Conservation (phyloP, 2,113 vertebrate genomes). For the Alaudala cheleensis region DNA sequence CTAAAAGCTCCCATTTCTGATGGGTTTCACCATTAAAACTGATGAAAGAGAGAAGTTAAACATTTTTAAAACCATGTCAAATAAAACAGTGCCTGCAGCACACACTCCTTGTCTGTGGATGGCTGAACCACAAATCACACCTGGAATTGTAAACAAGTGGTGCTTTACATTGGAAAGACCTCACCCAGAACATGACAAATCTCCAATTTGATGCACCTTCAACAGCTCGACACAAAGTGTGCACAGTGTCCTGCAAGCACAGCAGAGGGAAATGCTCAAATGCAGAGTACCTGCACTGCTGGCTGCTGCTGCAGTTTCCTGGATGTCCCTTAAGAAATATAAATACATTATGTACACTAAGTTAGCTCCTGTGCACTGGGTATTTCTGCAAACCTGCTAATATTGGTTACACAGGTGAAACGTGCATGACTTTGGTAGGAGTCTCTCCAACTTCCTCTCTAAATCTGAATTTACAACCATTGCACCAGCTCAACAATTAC, state of each 20-base stretch:
- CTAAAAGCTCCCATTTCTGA: not conserved
- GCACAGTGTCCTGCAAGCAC: not conserved
- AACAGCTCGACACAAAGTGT: not conserved
- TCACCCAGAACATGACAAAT: not conserved
- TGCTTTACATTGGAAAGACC: not conserved
- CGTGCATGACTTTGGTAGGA: fast-evolving
- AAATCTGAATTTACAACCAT: not conserved
- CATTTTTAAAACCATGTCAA: not conserved
- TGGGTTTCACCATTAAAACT: not conserved
- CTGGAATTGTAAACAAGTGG: not conserved
- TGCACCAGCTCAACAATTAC: not conserved
- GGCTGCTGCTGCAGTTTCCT: not conserved
- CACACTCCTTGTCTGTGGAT: not conserved
- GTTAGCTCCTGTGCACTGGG: not conserved
- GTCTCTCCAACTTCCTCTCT: not conserved
- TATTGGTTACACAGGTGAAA: not conserved
- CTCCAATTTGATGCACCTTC: not conserved
- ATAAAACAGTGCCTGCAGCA: not conserved
- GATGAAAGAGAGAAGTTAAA: not conserved
- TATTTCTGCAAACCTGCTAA: not conserved
- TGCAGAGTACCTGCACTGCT: not conserved
- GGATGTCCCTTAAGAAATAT: not conserved
- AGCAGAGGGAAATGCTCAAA: not conserved
- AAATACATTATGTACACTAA: not conserved
- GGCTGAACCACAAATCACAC: not conserved